A percentile compares a stretch with the other conserved stretches of the same genome.
These are phyloP conservation scores for Lepidocyrtoides sp. DNA, from an alignment of 2,888 invertebrate species.

Conservation along the genomic window DNA sequence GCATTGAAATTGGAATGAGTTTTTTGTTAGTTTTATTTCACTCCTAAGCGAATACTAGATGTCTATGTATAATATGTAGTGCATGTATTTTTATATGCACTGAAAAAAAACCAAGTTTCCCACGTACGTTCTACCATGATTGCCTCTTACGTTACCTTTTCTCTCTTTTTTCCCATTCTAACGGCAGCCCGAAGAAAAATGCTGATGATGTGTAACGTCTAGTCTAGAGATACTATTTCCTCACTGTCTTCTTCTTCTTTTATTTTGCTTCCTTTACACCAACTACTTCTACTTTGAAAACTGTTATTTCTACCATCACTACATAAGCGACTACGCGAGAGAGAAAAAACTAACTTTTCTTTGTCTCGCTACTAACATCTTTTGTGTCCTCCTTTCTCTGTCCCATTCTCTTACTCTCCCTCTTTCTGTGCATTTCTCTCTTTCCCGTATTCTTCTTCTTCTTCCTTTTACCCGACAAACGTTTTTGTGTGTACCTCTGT, in stretches of 20 bases:
- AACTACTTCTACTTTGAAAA: not conserved
- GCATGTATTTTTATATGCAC: too few relatives aligned
- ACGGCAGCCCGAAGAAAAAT: constrained; percentile 45
- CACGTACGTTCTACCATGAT: not conserved
- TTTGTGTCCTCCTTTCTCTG: not conserved
- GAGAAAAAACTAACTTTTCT: constrained; percentile 16
- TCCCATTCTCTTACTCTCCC: not conserved
- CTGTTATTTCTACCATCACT: constrained; percentile 4
- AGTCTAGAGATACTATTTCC: constrained; percentile 21
- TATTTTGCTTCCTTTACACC: not conserved
- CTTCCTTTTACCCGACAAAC: not conserved
- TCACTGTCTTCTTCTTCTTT: not conserved
- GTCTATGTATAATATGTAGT: too few relatives aligned
- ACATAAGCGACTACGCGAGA: not conserved
- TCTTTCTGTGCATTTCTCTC: not conserved
- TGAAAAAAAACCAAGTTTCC: not conserved
- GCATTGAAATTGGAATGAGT: constrained; percentile 27
- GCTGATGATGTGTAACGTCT: constrained; percentile 57
- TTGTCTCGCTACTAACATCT: not conserved
- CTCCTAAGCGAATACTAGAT: too few relatives aligned
- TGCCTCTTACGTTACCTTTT: constrained; percentile 27
- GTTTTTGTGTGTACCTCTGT: not conserved
- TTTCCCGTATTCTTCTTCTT: not conserved
- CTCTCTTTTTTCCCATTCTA: not conserved
- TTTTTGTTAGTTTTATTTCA: constrained; percentile 5